phyloP scores from a whole-genome alignment of 2,888 invertebrate species.

The Heliconius hortense region DNA sequence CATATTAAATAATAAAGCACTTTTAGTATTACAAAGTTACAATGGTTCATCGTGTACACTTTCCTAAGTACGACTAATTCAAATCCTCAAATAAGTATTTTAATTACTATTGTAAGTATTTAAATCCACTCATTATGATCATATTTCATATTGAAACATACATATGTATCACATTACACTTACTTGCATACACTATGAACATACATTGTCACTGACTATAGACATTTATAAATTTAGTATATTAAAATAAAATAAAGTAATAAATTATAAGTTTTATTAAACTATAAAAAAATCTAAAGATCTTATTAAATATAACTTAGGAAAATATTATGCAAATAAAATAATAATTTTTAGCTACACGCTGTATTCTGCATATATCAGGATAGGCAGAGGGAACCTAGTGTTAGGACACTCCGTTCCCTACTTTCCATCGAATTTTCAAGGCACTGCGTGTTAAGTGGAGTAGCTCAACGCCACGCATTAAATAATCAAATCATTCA shows the following conservation, averaged over 20 bases:
- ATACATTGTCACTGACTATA: not conserved
- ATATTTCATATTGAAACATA: slow-evolving; percentile 29
- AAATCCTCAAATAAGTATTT: not conserved
- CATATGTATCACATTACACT: slow-evolving; percentile 10
- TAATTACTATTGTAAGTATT: slow-evolving; percentile 1
- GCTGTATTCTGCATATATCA: too few species aligned
- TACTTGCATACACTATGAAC: not conserved
- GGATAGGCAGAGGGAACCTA: too few species aligned
- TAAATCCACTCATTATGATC: slow-evolving; percentile 5
- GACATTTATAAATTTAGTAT: not conserved
- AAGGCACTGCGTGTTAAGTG: too few species aligned
- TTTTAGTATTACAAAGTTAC: slow-evolving; percentile 17
- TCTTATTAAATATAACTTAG: too few species aligned
- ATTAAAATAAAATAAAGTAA: not conserved
- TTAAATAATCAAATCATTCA: too few species aligned
- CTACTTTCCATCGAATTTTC: too few species aligned
- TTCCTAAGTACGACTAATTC: slow-evolving; percentile 17
- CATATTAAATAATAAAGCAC: slow-evolving; percentile 4
- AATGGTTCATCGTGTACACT: slow-evolving; percentile 29
- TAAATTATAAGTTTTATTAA: not conserved
- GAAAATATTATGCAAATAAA: too few species aligned
- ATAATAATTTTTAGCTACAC: too few species aligned
- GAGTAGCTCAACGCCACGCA: too few species aligned
- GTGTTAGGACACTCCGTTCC: too few species aligned
- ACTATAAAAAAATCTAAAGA: too few species aligned